Evolutionary conservation across 2,113 vertebrate species (phyloP).

Genomic region (Marmota monax): DNA sequence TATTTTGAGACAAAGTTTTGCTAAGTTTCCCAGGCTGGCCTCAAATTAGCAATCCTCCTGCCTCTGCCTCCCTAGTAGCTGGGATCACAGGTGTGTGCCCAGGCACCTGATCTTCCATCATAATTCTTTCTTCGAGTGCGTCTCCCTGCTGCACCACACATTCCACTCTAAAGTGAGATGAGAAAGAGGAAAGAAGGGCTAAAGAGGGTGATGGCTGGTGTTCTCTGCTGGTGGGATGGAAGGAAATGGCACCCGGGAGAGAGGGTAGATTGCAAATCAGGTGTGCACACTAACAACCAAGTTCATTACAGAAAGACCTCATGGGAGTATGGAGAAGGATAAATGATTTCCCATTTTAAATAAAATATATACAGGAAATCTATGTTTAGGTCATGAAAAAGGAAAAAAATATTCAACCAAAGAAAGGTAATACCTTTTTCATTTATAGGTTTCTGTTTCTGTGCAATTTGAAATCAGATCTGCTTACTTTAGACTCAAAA

Average conservation of each 20-base stretch:
- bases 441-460: not conserved
- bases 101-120: too few relatives aligned
- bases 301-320: not conserved
- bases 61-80: too few relatives aligned
- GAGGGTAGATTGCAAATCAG: not conserved
- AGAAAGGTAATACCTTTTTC: not conserved
- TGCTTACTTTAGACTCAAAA: not conserved
- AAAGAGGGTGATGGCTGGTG: not conserved
- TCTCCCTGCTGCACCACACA: too few relatives aligned
- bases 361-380: not conserved
- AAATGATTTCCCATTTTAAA: conserved; percentile 23
- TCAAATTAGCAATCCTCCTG: too few relatives aligned
- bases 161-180: not conserved
- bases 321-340: not conserved
- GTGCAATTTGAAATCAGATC: not conserved
- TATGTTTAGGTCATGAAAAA: not conserved
- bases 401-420: not conserved
- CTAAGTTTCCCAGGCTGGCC: too few relatives aligned
- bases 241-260: accelerated
- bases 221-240: not conserved
- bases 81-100: too few relatives aligned
- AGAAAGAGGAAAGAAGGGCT: not conserved
- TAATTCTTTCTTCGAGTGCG: too few relatives aligned
- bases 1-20: too few relatives aligned
- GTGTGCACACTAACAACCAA: not conserved